These are phyloP conservation scores for Anableps anableps DNA, from an alignment of 2,797 vertebrate species.

Conservation along the genomic window DNA sequence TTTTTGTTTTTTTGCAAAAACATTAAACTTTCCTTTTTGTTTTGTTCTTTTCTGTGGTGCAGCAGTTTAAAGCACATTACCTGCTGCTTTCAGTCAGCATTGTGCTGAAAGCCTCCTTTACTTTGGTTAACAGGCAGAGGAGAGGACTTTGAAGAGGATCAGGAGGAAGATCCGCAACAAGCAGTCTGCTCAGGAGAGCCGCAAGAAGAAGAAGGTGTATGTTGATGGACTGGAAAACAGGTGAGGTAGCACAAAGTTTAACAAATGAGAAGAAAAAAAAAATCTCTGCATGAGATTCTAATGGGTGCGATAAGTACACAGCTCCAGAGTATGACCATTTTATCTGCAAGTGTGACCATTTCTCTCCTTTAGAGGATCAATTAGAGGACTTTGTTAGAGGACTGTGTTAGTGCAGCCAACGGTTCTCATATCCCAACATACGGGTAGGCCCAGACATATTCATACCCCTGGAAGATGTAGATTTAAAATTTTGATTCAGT, in stretches of 20 bases:
- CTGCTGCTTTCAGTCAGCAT: conserved; percentile 11
- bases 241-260: conserved; percentile 69
- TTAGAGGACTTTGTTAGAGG: too few relatives aligned
- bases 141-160: conserved; percentile 86
- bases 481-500: too few relatives aligned
- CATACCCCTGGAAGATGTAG: too few relatives aligned
- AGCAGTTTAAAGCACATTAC: not conserved
- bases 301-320: not conserved
- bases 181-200: conserved; percentile 90
- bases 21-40: not conserved
- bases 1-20: not conserved
- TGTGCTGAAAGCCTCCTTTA: conserved; percentile 27
- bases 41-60: conserved; percentile 2
- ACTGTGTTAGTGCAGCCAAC: too few relatives aligned
- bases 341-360: too few relatives aligned
- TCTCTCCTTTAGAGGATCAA: too few relatives aligned
- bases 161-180: conserved; percentile 93
- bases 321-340: too few relatives aligned
- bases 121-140: conserved; percentile 82
- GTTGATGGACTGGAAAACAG: conserved; percentile 89
- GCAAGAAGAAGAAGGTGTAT: conserved; percentile 89
- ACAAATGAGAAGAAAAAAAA: not conserved
- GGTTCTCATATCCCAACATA: too few relatives aligned
- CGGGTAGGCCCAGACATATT: too few relatives aligned
- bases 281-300: too few relatives aligned